These are phyloP conservation scores for Neodiprion pinetum DNA, from an alignment of 1,140 invertebrate genomes.

Conservation along the genomic window DNA sequence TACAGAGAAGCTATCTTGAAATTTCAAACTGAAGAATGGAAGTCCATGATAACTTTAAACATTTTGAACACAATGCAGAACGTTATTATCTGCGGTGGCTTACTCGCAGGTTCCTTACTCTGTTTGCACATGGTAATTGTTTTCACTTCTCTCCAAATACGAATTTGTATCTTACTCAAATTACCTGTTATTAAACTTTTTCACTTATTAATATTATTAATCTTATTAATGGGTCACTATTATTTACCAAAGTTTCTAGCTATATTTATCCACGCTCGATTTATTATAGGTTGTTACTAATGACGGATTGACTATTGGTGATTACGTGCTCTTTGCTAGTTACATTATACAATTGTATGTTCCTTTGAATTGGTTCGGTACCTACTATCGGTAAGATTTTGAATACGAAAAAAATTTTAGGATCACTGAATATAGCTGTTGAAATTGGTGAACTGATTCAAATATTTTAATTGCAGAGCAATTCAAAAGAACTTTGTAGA, in stretches of 20 bases:
- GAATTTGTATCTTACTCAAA: background rate
- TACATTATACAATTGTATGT: constrained; percentile 97
- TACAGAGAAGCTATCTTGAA: constrained; percentile 83
- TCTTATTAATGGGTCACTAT: constrained; percentile 16
- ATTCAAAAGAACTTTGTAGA: constrained; percentile 98
- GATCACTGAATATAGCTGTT: constrained; percentile 12
- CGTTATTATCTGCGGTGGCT: constrained; percentile 84
- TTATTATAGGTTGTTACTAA: constrained; percentile 62
- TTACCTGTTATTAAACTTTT: background rate
- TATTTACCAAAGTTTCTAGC: background rate
- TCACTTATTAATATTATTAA: background rate
- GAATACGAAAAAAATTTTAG: background rate
- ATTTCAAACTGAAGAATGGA: constrained; percentile 90
- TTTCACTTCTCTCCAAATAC: background rate
- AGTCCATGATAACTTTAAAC: constrained; percentile 82
- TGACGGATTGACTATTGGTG: constrained; percentile 82
- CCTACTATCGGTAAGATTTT: constrained; percentile 86
- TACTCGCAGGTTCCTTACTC: constrained; percentile 86
- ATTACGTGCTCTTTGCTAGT: constrained; percentile 93
- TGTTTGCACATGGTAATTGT: constrained; percentile 79
- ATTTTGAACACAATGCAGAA: constrained; percentile 91
- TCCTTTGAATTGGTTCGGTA: constrained; percentile 96
- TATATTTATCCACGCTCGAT: constrained; percentile 9
- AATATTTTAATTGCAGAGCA: constrained; percentile 67
- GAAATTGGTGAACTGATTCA: constrained; percentile 14